Evolutionary conservation across 2,113 vertebrate genomes (phyloP).

Genomic region (Tachysurus vachellii): DNA sequence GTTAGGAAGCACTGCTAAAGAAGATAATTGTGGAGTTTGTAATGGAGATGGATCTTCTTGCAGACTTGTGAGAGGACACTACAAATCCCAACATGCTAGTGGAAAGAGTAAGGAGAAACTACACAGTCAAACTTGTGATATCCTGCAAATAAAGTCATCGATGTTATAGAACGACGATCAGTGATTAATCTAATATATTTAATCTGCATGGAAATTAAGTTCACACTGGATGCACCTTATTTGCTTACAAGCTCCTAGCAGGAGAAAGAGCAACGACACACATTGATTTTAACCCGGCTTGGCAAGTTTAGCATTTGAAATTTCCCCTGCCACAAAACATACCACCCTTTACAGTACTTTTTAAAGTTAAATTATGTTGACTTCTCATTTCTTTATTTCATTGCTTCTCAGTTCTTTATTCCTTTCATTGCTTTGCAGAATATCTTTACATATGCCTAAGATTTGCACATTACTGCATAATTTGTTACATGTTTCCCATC

Average conservation of each 20-base stretch:
- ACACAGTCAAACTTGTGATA: not conserved
- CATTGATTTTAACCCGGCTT: not conserved
- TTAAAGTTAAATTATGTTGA: not conserved
- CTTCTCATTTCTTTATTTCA: not conserved
- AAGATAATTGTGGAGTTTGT: constrained; percentile 97
- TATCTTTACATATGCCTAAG: not conserved
- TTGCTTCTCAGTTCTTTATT: not conserved
- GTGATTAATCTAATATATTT: not conserved
- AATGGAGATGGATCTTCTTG: constrained; percentile 93
- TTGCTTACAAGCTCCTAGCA: not conserved
- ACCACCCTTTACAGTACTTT: not conserved
- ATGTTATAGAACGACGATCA: not conserved
- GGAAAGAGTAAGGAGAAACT: constrained; percentile 83
- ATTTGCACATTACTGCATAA: not conserved
- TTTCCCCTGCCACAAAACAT: not conserved
- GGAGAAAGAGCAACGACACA: not conserved
- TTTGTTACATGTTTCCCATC: not conserved
- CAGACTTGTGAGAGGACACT: constrained; percentile 90
- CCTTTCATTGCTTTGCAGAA: not conserved
- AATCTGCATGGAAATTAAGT: not conserved
- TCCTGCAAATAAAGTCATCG: not conserved
- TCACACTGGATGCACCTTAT: not conserved
- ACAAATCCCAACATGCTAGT: constrained; percentile 88
- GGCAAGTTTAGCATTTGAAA: not conserved
- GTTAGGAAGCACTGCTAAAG: constrained; percentile 88